Evolutionary conservation across 1,140 invertebrate genomes (phyloP), one percentile per base, ranked within the genome.

Genomic region (Battus philenor): DNA sequence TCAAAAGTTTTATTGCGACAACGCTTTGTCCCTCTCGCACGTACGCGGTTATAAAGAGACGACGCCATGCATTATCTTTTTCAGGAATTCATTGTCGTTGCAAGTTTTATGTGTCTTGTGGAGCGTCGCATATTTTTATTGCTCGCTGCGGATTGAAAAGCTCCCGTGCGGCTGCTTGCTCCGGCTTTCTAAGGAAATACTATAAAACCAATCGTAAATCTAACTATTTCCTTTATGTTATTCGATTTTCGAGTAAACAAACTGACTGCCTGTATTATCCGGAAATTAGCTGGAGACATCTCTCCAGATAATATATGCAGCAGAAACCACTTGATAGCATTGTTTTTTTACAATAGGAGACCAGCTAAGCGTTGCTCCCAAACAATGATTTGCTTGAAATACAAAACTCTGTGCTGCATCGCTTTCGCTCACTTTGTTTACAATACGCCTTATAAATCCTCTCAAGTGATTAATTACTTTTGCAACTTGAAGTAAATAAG

Each of bases 61-160:
- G 57, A 43, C 43, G 65, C 46, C 41, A 59, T 58, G 62, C 63
- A 73, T 68, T 68, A 79, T 77, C 68, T 78, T 79, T 82, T 82
- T 77, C 71, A 74, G 67, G 65, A 73, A 82, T 82, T 79, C 75
- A 79, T 76, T 76, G 78, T 79, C 75, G 71, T 74, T 62, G 59
- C 56, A 44, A 75, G 68, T 79, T 82, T 82, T 82, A 82, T 82
- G 75, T 57, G 52, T 61, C 59, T 58, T 58, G 57, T 58, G 59
- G 61, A 64, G 59, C 62, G 61, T 72, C 50, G 68, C 73, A 82
- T 78, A 82, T 79, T 82, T 82, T 82, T 79, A 82, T 82, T 82
- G 68, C 75, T 53, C 75, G 71, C 70, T 50, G 60, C 60, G 59
- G 68, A 80, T 80, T 80, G 76, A 80, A 77, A 77, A 73, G 64